Conservation (phyloP, 2,797 vertebrate genomes). For the Acropternis orthonyx region DNA sequence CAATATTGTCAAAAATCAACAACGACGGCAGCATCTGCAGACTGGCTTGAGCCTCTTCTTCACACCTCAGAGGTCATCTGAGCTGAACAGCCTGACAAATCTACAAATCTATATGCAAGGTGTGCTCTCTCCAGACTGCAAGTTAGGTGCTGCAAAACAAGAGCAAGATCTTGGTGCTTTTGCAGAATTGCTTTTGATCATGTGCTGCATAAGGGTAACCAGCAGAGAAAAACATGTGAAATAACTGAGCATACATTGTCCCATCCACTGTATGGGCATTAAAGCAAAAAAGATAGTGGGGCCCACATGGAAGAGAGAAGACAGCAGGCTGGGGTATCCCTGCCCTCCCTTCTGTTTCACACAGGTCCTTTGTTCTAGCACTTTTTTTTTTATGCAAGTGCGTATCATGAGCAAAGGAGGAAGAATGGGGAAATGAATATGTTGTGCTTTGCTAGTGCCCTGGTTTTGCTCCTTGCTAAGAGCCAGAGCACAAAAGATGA, state of each 20-base stretch:
- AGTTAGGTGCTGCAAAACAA: background rate
- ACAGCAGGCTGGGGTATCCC: fast-evolving
- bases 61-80: background rate
- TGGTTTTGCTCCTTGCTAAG: background rate
- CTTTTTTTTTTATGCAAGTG: background rate
- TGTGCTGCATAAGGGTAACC: fast-evolving
- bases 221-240: background rate
- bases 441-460: background rate
- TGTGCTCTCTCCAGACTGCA: background rate
- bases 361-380: background rate
- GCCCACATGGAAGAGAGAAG: background rate
- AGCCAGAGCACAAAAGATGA: background rate
- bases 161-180: background rate
- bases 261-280: background rate
- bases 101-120: background rate
- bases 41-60: background rate
- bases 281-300: background rate
- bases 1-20: background rate
- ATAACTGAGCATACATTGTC: background rate
- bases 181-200: background rate
- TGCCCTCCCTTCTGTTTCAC: background rate
- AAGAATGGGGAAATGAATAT: background rate
- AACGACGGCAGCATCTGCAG: background rate
- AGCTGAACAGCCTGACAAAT: background rate
- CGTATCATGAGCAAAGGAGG: background rate